These are phyloP conservation scores for Diorhabda elongata DNA, from an alignment of 1,140 invertebrate species.

Conservation along the genomic window DNA sequence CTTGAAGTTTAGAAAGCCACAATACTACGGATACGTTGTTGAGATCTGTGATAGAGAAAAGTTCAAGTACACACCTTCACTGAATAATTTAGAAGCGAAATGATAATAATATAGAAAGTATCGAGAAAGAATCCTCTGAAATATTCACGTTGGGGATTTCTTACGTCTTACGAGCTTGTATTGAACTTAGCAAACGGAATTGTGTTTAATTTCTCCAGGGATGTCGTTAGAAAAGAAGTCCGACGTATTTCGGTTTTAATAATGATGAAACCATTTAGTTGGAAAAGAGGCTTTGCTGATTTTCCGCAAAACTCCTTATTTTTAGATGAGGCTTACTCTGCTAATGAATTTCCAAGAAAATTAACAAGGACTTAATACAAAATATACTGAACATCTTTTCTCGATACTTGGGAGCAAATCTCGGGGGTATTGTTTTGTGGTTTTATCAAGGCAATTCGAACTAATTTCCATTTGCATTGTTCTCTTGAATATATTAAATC, in stretches of 20 bases:
- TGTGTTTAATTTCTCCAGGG: conserved; percentile 5
- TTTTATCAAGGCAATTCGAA: too few species aligned
- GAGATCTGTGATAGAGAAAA: not conserved
- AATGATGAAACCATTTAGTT: conserved; percentile 10
- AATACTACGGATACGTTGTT: too few species aligned
- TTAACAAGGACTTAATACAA: not conserved
- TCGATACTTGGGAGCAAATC: too few species aligned
- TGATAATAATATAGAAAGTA: conserved; percentile 3
- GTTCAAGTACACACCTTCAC: not conserved
- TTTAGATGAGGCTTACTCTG: not conserved
- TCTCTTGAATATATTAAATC: too few species aligned
- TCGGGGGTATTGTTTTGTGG: too few species aligned
- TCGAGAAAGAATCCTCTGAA: conserved; percentile 1
- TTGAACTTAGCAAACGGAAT: not conserved
- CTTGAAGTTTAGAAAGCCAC: too few species aligned
- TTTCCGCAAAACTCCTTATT: not conserved
- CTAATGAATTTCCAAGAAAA: not conserved
- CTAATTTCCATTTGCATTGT: too few species aligned
- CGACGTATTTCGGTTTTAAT: conserved; percentile 6
- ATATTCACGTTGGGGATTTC: conserved; percentile 2
- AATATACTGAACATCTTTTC: too few species aligned
- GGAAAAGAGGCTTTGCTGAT: conserved; percentile 1
- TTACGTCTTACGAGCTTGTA: not conserved
- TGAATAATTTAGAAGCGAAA: not conserved
- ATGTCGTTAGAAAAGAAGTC: conserved; percentile 5